Evolutionary conservation across 92 coral and sea anemone genomes (phyloP), one percentile per base, ranked within the genome.

Genomic region (Zoanthus solanderi): DNA sequence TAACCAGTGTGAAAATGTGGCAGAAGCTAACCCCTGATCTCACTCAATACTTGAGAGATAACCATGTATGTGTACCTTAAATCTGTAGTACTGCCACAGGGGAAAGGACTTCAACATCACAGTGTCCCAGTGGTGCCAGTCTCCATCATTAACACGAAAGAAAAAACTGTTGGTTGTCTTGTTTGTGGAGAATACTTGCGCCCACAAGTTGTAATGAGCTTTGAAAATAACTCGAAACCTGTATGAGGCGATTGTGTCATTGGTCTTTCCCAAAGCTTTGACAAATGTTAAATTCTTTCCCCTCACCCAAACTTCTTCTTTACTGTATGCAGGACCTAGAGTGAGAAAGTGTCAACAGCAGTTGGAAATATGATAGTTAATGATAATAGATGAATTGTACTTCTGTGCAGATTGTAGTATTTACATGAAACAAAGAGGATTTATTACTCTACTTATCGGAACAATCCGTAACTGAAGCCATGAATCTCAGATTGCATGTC

Each of bases 271-370:
- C 72, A 23, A 67, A 0, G 99, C 94, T 65, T 50, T 89, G 30
- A 97, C 96, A 15, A 30, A 75, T 1, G 6, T 30, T 73, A 89
- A 90, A 5, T n/a, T 68, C 65, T 44, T 76, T 23, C 82, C 83
- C 1, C 0, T 2, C 56, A 54, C 47, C 18, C 60, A 13, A 3
- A 57, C 58, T 77, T 14, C n/a, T 68, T 84, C 61, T 73, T 89
- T 86, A 72, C 94, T 86, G 81, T 86, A 97, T 0, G 99, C 99
- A 75, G 98, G 96, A 74, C 99, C 99, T 96, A 72, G 29, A 73
- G 50, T 4, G 32, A 63, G 28, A 61, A 61, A 6, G 16, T 63
- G 1, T 6, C 17, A 63, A 17, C 3, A 63, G 69, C 9, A n/a
- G 0, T 18, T 63, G 29, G 9, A 7, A 7, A 2, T 5, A 29